phyloP scores from a whole-genome alignment of 2,888 invertebrate species.

The Acleris holmiana region DNA sequence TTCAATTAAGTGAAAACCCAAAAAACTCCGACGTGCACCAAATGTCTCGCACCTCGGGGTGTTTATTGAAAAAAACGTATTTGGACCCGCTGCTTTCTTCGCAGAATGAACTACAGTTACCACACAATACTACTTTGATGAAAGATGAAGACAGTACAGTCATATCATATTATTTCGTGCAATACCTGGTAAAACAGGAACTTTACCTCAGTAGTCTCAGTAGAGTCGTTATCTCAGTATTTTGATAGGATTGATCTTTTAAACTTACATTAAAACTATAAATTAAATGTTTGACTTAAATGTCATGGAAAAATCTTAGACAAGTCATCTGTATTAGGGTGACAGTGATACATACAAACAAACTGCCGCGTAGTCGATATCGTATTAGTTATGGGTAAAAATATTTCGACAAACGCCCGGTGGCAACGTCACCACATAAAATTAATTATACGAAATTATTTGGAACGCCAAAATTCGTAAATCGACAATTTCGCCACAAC shows the following conservation, averaged over 20 bases:
- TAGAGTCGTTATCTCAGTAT: too few relatives aligned
- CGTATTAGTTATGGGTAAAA: conserved; percentile 2
- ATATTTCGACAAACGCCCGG: conserved; percentile 34
- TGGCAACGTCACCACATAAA: conserved; percentile 47
- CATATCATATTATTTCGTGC: too few relatives aligned
- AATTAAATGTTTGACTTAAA: too few relatives aligned
- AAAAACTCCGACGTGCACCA: conserved; percentile 50
- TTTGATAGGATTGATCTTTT: too few relatives aligned
- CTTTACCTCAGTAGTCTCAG: too few relatives aligned
- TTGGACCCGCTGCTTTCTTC: conserved; percentile 1
- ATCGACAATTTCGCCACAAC: conserved; percentile 29
- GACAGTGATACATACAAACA: background rate
- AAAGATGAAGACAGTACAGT: too few relatives aligned
- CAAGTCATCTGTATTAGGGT: too few relatives aligned
- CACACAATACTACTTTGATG: too few relatives aligned
- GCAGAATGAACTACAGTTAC: background rate
- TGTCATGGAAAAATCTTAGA: too few relatives aligned
- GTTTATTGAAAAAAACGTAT: conserved; percentile 42
- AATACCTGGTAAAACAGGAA: too few relatives aligned
- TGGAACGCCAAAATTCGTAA: conserved; percentile 43
- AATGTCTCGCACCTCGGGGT: conserved; percentile 68
- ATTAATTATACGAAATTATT: conserved; percentile 50
- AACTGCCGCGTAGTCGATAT: background rate
- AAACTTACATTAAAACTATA: too few relatives aligned
- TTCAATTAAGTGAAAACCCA: conserved; percentile 29